Percentiles rank a stretch among this genome's conserved stretches.
Conservation (phyloP, 2,113 vertebrate species). For the Lampris megalopsis region DNA sequence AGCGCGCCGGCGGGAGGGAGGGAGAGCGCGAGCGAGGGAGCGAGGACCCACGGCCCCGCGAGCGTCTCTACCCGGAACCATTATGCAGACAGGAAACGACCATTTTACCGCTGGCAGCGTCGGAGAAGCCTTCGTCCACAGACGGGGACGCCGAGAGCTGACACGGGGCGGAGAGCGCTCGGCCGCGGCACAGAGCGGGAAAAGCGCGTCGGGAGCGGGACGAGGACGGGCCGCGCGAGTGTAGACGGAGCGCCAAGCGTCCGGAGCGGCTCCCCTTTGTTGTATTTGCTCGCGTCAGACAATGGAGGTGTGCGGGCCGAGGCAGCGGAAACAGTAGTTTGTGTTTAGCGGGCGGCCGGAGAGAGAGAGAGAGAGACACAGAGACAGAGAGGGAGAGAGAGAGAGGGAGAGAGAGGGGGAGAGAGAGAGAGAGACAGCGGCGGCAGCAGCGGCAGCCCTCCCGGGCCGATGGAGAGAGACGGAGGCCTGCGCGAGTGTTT, state of each 20-base stretch:
- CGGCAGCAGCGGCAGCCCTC: conserved; percentile 38
- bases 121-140: conserved; percentile 66
- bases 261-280: background rate
- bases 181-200: conserved; percentile 40
- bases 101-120: conserved; percentile 75
- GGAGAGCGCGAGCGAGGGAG: conserved; percentile 36
- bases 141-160: conserved; percentile 71
- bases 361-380: no score
- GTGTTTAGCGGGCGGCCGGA: conserved; percentile 63
- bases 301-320: conserved; percentile 55
- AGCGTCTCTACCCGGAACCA: conserved; percentile 80
- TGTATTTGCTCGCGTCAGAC: conserved; percentile 24
- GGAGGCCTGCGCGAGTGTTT: conserved; percentile 78
- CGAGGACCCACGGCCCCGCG: conserved; percentile 56
- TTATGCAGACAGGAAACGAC: conserved; percentile 82
- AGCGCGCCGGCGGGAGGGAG: background rate
- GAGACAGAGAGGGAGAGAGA: no score
- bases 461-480: conserved; percentile 74
- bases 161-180: conserved; percentile 75
- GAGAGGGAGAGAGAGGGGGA: no score
- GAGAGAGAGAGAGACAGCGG: no score
- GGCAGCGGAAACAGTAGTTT: conserved; percentile 70
- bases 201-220: conserved; percentile 45
- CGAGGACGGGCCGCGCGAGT: conserved; percentile 28
- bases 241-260: background rate